A percentile compares a stretch with the other conserved stretches of the same genome.
These are phyloP conservation scores for Danaus melanippus DNA, from an alignment of 1,140 invertebrate genomes.

Conservation along the genomic window DNA sequence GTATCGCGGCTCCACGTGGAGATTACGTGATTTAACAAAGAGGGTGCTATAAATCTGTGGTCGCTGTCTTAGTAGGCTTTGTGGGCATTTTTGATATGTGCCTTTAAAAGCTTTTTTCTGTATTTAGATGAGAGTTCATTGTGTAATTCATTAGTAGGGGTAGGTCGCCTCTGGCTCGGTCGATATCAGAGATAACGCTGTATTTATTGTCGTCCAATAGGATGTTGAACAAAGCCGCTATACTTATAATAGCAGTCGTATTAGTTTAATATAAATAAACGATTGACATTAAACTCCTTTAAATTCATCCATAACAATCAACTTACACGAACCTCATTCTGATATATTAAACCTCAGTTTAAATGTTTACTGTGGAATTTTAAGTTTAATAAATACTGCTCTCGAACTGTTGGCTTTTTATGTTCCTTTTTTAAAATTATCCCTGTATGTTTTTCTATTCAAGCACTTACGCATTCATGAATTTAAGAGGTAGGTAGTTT, in stretches of 20 bases:
- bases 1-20: slow-evolving; percentile 67
- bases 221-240: slow-evolving; percentile 54
- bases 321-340: too few species aligned
- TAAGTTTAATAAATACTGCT: too few species aligned
- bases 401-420: too few species aligned
- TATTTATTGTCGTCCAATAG: slow-evolving; percentile 65
- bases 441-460: too few species aligned
- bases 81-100: slow-evolving; percentile 72
- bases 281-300: slow-evolving; percentile 2
- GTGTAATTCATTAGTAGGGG: slow-evolving; percentile 70
- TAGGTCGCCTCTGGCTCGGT: slow-evolving; percentile 53
- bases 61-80: slow-evolving; percentile 70
- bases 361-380: too few species aligned
- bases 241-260: slow-evolving; percentile 55
- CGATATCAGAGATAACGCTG: slow-evolving; percentile 66
- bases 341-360: too few species aligned
- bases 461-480: too few species aligned
- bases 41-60: slow-evolving; percentile 65
- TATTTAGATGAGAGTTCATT: slow-evolving; percentile 72
- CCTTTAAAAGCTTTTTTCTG: slow-evolving; percentile 73
- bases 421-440: too few species aligned
- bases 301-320: too few species aligned
- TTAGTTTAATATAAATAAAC: slow-evolving; percentile 53
- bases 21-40: slow-evolving; percentile 72
- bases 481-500: too few species aligned